A percentile compares a stretch with the other conserved stretches of the same genome.
These are phyloP conservation scores for Macrotis lagotis DNA, from an alignment of 2,113 vertebrate genomes.

Conservation along the genomic window DNA sequence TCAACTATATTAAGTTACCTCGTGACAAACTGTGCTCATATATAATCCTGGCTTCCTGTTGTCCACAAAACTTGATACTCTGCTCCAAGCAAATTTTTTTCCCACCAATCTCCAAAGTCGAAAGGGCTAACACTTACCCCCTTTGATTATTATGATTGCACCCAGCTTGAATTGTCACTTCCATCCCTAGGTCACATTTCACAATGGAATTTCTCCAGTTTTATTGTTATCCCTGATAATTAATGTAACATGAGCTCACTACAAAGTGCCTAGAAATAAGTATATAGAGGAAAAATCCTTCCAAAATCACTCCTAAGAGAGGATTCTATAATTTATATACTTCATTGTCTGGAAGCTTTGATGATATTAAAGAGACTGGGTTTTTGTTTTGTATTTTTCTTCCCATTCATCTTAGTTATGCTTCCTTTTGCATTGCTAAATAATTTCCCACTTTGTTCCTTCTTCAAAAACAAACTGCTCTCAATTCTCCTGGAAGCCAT, in stretches of 20 bases:
- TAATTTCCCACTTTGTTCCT: background rate
- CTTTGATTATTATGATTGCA: background rate
- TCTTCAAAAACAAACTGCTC: background rate
- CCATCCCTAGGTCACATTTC: background rate
- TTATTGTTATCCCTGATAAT: background rate
- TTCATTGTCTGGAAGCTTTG: background rate
- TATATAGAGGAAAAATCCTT: background rate
- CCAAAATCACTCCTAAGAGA: background rate
- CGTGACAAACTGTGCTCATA: background rate
- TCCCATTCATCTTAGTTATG: background rate
- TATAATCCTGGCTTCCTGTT: background rate
- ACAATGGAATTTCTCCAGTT: background rate
- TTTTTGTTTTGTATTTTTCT: background rate
- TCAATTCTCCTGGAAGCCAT: background rate
- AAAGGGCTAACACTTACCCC: background rate
- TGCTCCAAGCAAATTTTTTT: background rate
- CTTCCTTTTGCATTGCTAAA: slow-evolving; percentile 13
- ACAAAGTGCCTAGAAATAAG: background rate
- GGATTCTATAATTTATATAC: background rate
- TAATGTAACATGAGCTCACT: background rate
- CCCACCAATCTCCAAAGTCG: background rate
- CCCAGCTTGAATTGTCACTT: background rate
- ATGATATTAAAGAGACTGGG: background rate
- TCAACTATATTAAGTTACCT: background rate
- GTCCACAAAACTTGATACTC: background rate